A percentile compares a stretch with the other conserved stretches of the same genome.
phyloP scores from a whole-genome alignment of 53 echinoderm and acorn worm species.

The Paracentrotus lividus region DNA sequence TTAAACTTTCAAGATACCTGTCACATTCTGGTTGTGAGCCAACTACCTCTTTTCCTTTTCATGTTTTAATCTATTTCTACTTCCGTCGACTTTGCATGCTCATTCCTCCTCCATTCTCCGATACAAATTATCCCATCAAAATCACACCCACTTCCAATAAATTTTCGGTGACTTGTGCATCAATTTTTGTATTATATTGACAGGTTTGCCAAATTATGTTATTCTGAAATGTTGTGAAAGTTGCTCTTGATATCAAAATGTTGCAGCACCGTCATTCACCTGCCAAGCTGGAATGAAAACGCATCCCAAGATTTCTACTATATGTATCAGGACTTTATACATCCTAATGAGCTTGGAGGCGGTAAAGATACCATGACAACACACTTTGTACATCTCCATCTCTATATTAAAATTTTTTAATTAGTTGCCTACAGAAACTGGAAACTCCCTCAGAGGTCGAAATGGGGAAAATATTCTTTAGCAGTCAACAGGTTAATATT shows the following conservation, averaged over 20 bases:
- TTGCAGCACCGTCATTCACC: background rate
- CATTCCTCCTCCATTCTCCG: background rate
- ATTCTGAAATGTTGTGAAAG: background rate
- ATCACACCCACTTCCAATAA: background rate
- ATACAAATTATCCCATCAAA: background rate
- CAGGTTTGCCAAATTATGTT: background rate
- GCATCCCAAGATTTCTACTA: background rate
- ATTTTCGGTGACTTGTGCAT: background rate
- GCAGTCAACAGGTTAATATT: too few species aligned
- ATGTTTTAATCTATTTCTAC: slow-evolving; percentile 21
- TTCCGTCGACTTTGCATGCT: slow-evolving; percentile 1
- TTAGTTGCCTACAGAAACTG: too few species aligned
- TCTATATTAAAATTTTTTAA: too few species aligned
- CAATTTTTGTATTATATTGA: background rate
- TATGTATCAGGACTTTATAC: background rate
- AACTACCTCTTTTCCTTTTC: slow-evolving; percentile 4
- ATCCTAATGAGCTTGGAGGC: background rate
- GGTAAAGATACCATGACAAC: background rate
- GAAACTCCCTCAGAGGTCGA: too few species aligned
- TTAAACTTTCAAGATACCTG: background rate
- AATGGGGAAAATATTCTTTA: too few species aligned
- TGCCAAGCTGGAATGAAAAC: background rate
- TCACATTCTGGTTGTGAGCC: slow-evolving; percentile 9
- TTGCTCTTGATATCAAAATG: background rate
- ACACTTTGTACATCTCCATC: background rate